phyloP scores from a whole-genome alignment of 2,888 invertebrate genomes.

The Linyphia triangularis region DNA sequence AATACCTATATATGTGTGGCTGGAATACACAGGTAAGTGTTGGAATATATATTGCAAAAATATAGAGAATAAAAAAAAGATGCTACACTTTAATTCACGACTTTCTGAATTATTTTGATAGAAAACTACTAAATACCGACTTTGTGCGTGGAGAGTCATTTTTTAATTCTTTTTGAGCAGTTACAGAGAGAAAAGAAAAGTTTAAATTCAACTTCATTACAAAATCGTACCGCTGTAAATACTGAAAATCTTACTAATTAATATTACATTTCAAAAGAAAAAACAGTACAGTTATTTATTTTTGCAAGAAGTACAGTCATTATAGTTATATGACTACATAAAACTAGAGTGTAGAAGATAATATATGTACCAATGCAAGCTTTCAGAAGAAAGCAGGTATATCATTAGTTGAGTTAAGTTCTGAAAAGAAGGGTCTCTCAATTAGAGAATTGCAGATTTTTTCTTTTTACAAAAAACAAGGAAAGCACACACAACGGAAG shows the following conservation, averaged over 20 bases:
- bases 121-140: too few relatives aligned
- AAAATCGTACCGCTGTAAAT: too few relatives aligned
- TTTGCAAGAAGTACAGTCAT: background rate
- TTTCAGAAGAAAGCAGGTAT: conserved; percentile 56
- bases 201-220: background rate
- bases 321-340: background rate
- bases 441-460: background rate
- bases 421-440: background rate
- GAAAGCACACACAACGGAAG: background rate
- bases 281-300: background rate
- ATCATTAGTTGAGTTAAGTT: conserved; percentile 29
- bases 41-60: too few relatives aligned
- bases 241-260: background rate
- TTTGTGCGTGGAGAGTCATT: too few relatives aligned
- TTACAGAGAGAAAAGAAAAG: background rate
- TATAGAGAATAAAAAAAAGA: too few relatives aligned
- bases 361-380: conserved; percentile 39
- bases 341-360: background rate
- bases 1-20: too few relatives aligned
- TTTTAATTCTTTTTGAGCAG: too few relatives aligned
- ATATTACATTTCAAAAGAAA: background rate
- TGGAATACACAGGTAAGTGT: too few relatives aligned
- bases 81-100: too few relatives aligned
- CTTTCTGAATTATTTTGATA: too few relatives aligned
- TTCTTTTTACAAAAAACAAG: background rate